Evolutionary conservation across 2,888 invertebrate genomes (phyloP).

Genomic region (Mesopsocus fuscifrons): DNA sequence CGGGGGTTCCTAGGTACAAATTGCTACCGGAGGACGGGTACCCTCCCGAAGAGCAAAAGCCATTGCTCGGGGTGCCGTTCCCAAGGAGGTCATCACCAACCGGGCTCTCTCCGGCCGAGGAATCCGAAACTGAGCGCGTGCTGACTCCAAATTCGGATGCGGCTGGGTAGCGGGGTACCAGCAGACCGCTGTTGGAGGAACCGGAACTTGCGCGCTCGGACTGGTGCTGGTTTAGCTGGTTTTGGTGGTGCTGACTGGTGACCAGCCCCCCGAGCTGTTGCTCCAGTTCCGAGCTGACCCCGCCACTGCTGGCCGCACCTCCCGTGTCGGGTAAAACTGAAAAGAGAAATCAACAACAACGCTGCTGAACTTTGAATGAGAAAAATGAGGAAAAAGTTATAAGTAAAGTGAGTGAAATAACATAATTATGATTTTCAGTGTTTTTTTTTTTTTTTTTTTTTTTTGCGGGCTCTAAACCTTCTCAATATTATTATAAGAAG

Average conservation of each 20-base stretch:
- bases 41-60: conserved; percentile 28
- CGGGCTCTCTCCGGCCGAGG: conserved; percentile 64
- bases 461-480: no score
- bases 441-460: not conserved
- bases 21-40: conserved; percentile 11
- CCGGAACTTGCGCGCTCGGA: conserved; percentile 17
- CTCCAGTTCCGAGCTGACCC: conserved; percentile 33
- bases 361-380: not conserved
- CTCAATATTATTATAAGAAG: no score
- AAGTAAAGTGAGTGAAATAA: not conserved
- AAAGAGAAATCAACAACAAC: conserved; percentile 18
- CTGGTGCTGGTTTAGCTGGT: conserved; percentile 31
- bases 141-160: conserved; percentile 46
- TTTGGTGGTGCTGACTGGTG: conserved; percentile 24
- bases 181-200: conserved; percentile 40
- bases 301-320: conserved; percentile 26
- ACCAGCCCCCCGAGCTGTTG: conserved; percentile 22
- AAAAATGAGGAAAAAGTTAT: not conserved
- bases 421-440: not conserved
- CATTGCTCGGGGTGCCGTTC: not conserved
- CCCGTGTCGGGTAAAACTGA: conserved; percentile 62
- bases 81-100: conserved; percentile 25
- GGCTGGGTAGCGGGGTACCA: conserved; percentile 32
- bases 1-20: conserved; percentile 28
- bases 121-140: conserved; percentile 61